These are phyloP conservation scores for Gryllus longicercus DNA, from an alignment of 2,888 invertebrate genomes.

Conservation along the genomic window DNA sequence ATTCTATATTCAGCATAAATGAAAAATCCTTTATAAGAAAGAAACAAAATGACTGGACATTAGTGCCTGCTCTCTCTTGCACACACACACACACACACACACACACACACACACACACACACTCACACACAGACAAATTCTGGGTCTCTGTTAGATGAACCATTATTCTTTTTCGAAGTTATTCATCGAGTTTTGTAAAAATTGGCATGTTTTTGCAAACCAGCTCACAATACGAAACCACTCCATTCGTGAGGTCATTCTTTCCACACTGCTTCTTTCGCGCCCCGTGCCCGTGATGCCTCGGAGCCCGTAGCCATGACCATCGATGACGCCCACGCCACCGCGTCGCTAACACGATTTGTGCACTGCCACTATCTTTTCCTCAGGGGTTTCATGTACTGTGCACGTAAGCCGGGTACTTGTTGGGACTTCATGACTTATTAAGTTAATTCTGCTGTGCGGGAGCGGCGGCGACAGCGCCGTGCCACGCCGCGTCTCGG, in stretches of 20 bases:
- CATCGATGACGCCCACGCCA: not conserved
- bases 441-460: not conserved
- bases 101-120: too few species aligned
- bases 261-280: not conserved
- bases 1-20: too few species aligned
- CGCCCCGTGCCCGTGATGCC: too few species aligned
- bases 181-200: not conserved
- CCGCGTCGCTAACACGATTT: not conserved
- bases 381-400: slow-evolving; percentile 17
- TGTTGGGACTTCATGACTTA: slow-evolving; percentile 17
- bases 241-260: not conserved
- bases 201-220: not conserved
- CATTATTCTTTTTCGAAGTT: not conserved
- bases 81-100: too few species aligned
- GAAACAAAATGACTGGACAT: too few species aligned
- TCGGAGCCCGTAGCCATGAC: not conserved
- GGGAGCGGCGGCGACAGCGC: not conserved
- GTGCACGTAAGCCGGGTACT: slow-evolving; percentile 6
- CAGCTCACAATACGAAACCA: not conserved
- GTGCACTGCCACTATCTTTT: not conserved
- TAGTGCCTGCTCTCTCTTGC: too few species aligned
- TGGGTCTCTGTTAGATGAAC: too few species aligned
- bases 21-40: too few species aligned
- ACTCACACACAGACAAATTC: too few species aligned
- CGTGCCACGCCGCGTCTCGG: not conserved